phyloP scores from a whole-genome alignment of 2,888 invertebrate species.

The Apamea anceps region DNA sequence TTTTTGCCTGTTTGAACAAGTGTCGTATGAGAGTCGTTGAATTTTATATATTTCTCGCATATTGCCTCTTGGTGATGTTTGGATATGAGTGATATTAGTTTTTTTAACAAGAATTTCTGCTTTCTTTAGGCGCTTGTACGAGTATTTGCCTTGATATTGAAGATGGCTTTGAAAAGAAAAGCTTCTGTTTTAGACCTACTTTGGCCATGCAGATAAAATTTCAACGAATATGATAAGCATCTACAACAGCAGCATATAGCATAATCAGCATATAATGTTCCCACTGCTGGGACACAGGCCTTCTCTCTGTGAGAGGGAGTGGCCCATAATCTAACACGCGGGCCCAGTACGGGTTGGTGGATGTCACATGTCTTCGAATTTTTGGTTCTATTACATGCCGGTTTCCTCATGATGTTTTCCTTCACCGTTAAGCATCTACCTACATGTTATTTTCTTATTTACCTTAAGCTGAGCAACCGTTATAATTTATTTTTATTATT shows the following conservation, averaged over 20 bases:
- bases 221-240: neutral
- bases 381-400: neutral
- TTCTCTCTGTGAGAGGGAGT: neutral
- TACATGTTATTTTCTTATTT: neutral
- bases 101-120: conserved; percentile 27
- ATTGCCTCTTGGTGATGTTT: conserved; percentile 35
- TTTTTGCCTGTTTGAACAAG: conserved; percentile 36
- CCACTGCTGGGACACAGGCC: neutral
- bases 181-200: neutral
- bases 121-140: conserved; percentile 13
- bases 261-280: neutral
- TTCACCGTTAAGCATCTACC: neutral
- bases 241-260: neutral
- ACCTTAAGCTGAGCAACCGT: neutral
- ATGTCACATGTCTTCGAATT: neutral
- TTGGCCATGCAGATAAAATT: neutral
- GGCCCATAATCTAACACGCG: neutral
- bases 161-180: neutral
- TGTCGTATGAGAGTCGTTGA: conserved; percentile 27
- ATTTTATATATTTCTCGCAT: conserved; percentile 30
- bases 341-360: neutral
- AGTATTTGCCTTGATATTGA: conserved; percentile 33
- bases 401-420: neutral
- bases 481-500: neutral
- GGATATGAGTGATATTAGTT: conserved; percentile 20